Percentiles rank a stretch among this genome's conserved stretches.
phyloP scores from a whole-genome alignment of 2,113 vertebrate species.

The Tursiops truncatus region DNA sequence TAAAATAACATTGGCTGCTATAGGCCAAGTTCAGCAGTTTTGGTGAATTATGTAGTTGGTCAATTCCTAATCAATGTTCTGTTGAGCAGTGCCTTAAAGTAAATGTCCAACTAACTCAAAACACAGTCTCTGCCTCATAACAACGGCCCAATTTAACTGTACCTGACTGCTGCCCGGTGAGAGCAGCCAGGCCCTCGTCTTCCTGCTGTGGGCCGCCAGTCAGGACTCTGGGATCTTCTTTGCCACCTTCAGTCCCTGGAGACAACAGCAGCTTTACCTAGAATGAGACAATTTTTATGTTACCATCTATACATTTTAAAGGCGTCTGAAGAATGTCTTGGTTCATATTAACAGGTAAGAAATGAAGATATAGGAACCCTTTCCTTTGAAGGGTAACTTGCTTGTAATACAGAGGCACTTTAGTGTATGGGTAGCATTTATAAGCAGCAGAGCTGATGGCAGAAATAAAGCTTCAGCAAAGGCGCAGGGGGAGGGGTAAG shows the following conservation, averaged over 20 bases:
- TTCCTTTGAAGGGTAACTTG: neutral
- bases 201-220: slow-evolving; percentile 82
- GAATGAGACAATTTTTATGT: slow-evolving; percentile 62
- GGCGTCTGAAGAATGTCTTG: neutral
- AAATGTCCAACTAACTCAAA: neutral
- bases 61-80: neutral
- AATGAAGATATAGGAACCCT: neutral
- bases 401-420: neutral
- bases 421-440: neutral
- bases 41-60: neutral
- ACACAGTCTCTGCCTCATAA: neutral
- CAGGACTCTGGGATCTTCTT: slow-evolving; percentile 79
- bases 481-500: neutral
- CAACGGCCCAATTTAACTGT: neutral
- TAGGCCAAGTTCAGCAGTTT: neutral
- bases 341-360: neutral
- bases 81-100: neutral
- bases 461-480: neutral
- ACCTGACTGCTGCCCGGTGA: slow-evolving; percentile 84
- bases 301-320: neutral
- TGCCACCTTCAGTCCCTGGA: slow-evolving; percentile 85
- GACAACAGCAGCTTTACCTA: slow-evolving; percentile 87
- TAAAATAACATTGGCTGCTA: neutral
- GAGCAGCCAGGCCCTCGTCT: slow-evolving; percentile 70
- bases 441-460: neutral